Conservation (phyloP, 37 sponge, comb jelly and placozoan species). For the Haliclona indistincta region DNA sequence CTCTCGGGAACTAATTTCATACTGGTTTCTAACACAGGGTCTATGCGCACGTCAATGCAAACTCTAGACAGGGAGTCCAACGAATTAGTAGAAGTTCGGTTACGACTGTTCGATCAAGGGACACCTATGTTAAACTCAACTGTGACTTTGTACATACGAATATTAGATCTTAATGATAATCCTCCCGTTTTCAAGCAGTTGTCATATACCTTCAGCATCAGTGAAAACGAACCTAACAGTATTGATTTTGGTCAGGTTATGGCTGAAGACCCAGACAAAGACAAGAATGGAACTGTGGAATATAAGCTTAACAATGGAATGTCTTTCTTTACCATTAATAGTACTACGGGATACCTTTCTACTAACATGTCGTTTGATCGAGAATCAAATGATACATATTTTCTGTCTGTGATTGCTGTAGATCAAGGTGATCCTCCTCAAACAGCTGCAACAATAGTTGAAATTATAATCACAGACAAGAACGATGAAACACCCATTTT, state of each 20-base stretch:
- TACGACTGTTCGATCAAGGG: conserved; percentile 30
- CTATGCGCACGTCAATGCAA: too few species aligned
- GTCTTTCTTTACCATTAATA: conserved; percentile 9
- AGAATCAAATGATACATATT: not conserved
- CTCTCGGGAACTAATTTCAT: not conserved
- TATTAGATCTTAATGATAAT: not conserved
- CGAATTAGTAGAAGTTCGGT: conserved; percentile 1
- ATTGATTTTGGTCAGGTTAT: conserved; percentile 3
- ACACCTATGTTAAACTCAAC: not conserved
- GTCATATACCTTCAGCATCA: not conserved
- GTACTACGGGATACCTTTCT: conserved; percentile 6
- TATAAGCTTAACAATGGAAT: not conserved
- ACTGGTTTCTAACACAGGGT: not conserved
- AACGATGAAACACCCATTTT: conserved; percentile 39
- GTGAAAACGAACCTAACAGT: not conserved
- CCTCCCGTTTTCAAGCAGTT: not conserved
- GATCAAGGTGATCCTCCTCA: conserved; percentile 1
- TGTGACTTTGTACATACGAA: not conserved
- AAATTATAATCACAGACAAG: conserved; percentile 12
- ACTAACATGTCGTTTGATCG: conserved; percentile 15
- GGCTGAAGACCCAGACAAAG: conserved; percentile 24
- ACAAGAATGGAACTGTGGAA: conserved; percentile 11
- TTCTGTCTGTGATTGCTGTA: not conserved
- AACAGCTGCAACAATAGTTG: not conserved
- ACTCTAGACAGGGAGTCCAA: conserved; percentile 21